Percentiles rank a stretch among this genome's conserved stretches.
Conservation (phyloP, 1,140 invertebrate species). For the Gyrodactylus bullatarudis region DNA sequence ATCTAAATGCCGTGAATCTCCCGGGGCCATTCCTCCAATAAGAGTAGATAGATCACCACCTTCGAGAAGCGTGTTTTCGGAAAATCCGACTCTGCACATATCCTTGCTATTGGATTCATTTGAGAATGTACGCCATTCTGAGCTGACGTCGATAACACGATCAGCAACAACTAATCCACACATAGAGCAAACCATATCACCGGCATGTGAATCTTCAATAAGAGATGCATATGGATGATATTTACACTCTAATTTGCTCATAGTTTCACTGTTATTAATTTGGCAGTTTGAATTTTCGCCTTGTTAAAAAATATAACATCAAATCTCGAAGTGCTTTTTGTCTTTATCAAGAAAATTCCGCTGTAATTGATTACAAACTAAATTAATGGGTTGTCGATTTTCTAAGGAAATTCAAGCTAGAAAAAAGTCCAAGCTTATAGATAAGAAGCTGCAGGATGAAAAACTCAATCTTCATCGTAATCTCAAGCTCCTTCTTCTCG, state of each 20-base stretch:
- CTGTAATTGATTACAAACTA: too few relatives aligned
- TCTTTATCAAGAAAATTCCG: too few relatives aligned
- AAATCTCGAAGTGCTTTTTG: not conserved
- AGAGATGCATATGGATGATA: conserved; percentile 70
- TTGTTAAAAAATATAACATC: not conserved
- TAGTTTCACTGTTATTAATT: not conserved
- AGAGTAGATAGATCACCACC: conserved; percentile 83
- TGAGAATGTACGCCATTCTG: conserved; percentile 98
- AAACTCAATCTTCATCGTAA: not conserved
- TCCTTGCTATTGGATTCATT: conserved; percentile 85
- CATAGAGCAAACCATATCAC: conserved; percentile 90
- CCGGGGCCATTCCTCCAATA: conserved; percentile 37
- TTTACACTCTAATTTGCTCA: conserved; percentile 33
- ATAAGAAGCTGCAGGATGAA: not conserved
- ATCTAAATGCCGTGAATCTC: conserved; percentile 43
- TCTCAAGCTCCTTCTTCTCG: not conserved
- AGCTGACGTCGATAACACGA: conserved; percentile 93
- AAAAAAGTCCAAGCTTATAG: not conserved
- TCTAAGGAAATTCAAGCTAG: not conserved
- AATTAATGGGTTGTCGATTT: not conserved
- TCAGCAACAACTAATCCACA: conserved; percentile 80
- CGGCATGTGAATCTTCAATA: conserved; percentile 87
- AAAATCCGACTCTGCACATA: conserved; percentile 74
- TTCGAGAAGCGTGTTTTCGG: conserved; percentile 56
- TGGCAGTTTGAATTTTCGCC: too few relatives aligned